A percentile compares a stretch with the other conserved stretches of the same genome.
Evolutionary conservation across 2,113 vertebrate species (phyloP).

Genomic region (Rissa tridactyla): DNA sequence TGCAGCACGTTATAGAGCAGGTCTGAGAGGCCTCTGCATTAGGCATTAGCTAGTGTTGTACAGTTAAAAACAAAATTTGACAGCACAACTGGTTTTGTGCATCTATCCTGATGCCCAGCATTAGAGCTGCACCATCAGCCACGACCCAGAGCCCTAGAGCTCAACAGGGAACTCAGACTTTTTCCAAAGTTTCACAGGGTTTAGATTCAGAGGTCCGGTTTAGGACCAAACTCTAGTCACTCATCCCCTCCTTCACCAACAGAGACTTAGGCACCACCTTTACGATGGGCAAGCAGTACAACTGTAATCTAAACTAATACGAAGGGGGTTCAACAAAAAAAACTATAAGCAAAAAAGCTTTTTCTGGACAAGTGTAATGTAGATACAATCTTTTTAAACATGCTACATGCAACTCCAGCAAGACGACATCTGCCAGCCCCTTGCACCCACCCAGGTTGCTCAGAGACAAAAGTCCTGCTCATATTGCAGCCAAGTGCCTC

Average conservation of each 20-base stretch:
- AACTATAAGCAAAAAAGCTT: neutral
- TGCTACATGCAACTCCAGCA: neutral
- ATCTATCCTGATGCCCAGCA: accelerated
- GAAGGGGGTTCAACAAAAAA: neutral
- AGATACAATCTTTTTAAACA: neutral
- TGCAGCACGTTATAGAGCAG: accelerated
- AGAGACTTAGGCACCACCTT: neutral
- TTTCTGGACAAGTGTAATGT: neutral
- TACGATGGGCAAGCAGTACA: neutral
- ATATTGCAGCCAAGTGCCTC: accelerated
- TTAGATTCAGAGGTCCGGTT: neutral
- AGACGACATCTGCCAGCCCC: neutral
- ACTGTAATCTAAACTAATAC: neutral
- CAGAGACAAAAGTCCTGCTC: neutral
- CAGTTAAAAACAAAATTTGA: neutral
- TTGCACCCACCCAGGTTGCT: neutral
- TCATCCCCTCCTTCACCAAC: neutral
- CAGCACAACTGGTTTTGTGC: neutral
- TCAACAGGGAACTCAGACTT: neutral
- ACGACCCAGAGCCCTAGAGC: neutral
- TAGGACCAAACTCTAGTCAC: neutral
- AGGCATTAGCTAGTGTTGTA: neutral
- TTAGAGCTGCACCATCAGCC: neutral
- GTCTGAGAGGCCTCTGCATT: neutral
- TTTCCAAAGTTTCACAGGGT: neutral